Evolutionary conservation across 2,888 invertebrate genomes (phyloP).

Genomic region (Serripes groenlandicus): DNA sequence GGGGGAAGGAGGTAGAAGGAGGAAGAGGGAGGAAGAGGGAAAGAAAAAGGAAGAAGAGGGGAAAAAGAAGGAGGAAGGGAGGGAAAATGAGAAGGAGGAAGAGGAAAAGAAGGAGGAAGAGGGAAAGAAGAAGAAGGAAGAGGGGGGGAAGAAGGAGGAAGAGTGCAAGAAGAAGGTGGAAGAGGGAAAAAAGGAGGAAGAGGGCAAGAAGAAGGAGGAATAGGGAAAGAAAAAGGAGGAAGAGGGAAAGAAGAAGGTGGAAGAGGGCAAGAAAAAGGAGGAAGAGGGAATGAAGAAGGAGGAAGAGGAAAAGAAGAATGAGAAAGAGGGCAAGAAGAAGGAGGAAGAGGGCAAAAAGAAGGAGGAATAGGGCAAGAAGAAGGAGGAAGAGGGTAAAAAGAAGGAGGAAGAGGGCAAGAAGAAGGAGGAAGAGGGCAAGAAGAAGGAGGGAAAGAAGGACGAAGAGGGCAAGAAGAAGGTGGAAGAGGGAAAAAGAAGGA

Average conservation of each 20-base stretch:
- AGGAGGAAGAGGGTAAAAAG: no score
- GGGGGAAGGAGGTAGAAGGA: neutral
- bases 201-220: neutral
- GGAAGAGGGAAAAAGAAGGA: no score
- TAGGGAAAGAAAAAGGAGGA: neutral
- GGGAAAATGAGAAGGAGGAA: no score
- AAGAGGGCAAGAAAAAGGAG: neutral
- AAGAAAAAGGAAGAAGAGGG: neutral
- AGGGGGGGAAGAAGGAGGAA: neutral
- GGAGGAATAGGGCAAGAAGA: neutral
- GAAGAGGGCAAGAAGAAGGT: no score
- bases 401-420: neutral
- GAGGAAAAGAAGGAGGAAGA: neutral
- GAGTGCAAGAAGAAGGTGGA: neutral
- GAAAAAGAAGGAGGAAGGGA: neutral
- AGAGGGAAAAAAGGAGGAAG: neutral
- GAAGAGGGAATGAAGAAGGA: no score
- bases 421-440: no score
- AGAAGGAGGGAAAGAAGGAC: no score
- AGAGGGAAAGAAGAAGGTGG: neutral
- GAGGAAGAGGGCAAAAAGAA: neutral
- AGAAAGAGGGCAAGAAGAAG: no score
- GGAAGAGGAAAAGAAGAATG: no score
- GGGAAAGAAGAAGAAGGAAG: neutral
- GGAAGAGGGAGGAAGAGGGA: neutral